Evolutionary conservation across 37 sponge, comb jelly and placozoan genomes (phyloP).

Genomic region (Diacarnus erythraeanus): DNA sequence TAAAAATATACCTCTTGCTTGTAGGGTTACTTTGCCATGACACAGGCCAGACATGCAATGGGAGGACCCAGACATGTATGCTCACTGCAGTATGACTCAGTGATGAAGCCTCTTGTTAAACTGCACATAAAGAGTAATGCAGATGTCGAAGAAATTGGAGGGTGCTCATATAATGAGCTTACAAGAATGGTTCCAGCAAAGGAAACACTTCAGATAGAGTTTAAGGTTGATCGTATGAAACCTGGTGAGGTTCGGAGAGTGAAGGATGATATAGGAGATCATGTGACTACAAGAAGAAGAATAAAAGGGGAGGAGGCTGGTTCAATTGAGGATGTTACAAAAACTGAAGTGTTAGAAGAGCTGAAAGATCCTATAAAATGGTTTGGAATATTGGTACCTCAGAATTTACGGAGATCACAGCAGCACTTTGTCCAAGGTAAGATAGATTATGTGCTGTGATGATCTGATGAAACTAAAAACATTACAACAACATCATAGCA

Average conservation of each 20-base stretch:
- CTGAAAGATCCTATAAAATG: constrained; percentile 70
- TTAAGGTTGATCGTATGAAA: constrained; percentile 13
- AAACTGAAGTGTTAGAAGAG: neutral
- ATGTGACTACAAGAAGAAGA: neutral
- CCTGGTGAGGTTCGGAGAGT: neutral
- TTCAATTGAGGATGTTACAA: constrained; percentile 30
- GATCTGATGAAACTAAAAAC: neutral
- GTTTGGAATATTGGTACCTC: constrained; percentile 83
- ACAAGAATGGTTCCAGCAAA: neutral
- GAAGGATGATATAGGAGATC: neutral
- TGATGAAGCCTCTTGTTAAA: constrained; percentile 44
- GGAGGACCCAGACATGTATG: constrained; percentile 53
- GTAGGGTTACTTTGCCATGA: constrained; percentile 69
- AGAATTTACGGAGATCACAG: constrained; percentile 52
- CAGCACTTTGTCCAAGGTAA: constrained; percentile 67
- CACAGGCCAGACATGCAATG: constrained; percentile 71
- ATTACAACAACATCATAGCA: neutral
- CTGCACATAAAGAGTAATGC: neutral
- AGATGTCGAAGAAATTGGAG: neutral
- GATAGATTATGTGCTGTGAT: neutral
- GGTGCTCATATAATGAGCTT: neutral
- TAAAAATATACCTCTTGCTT: neutral
- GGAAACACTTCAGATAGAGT: neutral
- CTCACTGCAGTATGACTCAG: constrained; percentile 65
- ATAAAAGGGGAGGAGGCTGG: neutral